Evolutionary conservation across 2,888 invertebrate genomes (phyloP).

Genomic region (Tineola bisselliella): DNA sequence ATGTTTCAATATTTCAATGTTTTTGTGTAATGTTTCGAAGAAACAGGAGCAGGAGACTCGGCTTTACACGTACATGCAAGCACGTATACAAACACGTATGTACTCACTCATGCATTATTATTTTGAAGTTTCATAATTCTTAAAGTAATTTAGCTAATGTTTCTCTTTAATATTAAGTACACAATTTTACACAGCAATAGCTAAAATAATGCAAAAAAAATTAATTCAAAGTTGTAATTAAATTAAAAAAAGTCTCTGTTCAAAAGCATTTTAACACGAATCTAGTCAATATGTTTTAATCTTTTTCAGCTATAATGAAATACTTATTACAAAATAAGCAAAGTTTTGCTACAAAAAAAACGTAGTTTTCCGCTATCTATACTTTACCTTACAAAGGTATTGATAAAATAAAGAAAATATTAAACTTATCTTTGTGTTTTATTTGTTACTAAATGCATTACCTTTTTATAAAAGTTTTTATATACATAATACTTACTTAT

Average conservation of each 20-base stretch:
- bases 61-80: too few relatives aligned
- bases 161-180: neutral
- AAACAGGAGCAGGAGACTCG: too few relatives aligned
- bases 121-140: neutral
- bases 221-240: neutral
- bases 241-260: neutral
- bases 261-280: neutral
- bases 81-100: too few relatives aligned
- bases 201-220: neutral
- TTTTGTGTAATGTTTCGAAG: too few relatives aligned
- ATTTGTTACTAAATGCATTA: too few relatives aligned
- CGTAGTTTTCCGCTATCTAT: conserved; percentile 10
- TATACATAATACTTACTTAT: too few relatives aligned
- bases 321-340: neutral
- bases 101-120: too few relatives aligned
- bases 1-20: too few relatives aligned
- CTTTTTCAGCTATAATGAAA: neutral
- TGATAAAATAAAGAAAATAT: conserved; percentile 38
- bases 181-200: neutral
- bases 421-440: neutral
- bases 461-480: too few relatives aligned
- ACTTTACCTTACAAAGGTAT: conserved; percentile 60
- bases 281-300: neutral
- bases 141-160: neutral
- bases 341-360: neutral